Evolutionary conservation across 2,888 invertebrate genomes (phyloP), one percentile per base, ranked within the genome.

Genomic region (Strigamia maritima): DNA sequence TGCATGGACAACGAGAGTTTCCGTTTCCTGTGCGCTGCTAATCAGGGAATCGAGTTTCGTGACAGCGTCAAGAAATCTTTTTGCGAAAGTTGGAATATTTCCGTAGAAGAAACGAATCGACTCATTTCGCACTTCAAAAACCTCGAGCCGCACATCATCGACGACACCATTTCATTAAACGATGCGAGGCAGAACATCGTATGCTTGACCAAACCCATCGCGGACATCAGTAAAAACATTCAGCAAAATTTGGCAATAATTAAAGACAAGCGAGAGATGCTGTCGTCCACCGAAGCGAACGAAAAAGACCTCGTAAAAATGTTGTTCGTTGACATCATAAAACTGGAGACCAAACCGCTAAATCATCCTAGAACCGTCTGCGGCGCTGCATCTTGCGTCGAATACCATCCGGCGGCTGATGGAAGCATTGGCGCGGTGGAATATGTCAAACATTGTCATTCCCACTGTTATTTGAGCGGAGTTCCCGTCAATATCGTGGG

Each of bases 1-100:
- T 82, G 79, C 78, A 79, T 82, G 38, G 82, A 82, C 77, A 82
- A 82, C 70, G 82, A 82, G 75, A 60, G 80, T 8, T 81, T 82
- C 74, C 80, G 82, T 26, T 82, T 77, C 77, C 78, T 82, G 31
- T 80, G 80, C 28, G 81, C 81, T 14, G 24, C 19, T 4, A 60
- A 60, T 10, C 40, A 80, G 19, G 44, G 80, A 12, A 80, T 80
- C n/a, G 65, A 79, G 79, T 40, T 65, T 12, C 70, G 77, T 40
- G 40, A 28, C n/a, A n/a, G 12, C 6, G 19, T 75, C 19, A 26
- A 26, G 26, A 77, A 75, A 16, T 22, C 60, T 2, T 81, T 75
- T 26, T 74, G 40, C 8, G n/a, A 19, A 2, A 82, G 82, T 49
- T 82, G 82, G 82, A 65, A 78, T n/a, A 76, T 24, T 12, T 70